Base-by-base conservation (phyloP, 2,797 vertebrate genomes). In the Propithecus perrieri region DNA sequence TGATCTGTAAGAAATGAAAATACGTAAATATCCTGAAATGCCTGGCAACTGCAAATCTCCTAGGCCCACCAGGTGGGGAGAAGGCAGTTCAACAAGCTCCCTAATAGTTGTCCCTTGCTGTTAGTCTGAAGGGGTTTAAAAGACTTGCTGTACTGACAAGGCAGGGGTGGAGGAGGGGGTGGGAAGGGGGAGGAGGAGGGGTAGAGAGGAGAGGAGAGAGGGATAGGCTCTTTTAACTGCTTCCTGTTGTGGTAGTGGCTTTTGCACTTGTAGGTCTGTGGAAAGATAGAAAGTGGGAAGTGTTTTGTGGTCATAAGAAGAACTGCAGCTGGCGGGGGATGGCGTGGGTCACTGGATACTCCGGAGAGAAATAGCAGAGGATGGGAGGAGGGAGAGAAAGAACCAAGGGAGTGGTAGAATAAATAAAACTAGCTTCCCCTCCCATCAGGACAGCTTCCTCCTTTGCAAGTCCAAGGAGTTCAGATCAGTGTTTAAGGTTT, bases 271-370 rank as follows among this genome's bases (percentile, higher is more conserved):
- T 48, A 57, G 78, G 69, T 89, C 86, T 89, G 75, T 28, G 86
- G 75, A 87, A 96, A 88, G 84, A 80, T 87, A 86, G 76, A 61
- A 80, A 87, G 74, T 85, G 50, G 88, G 83, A 96, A 94, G 85
- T 83, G 71, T 33, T 48, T 46, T 72, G 71, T 92, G 85, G 83
- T 67, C 61, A 38, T 33, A 35, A 43, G 91, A 89, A 89, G 85
- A 57, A 26, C 30, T 53, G 43, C 76, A 79, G 84, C 84, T 71
- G 92, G 33, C 15, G n/a, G 89, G 50, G 69, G 76, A 26, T 78
- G 67, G 61, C 1, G 17, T 57, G 59, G 61, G 88, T 41, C 0
- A 20, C 6, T 10, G 65, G 88, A 65, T 50, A 24, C 79, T 41
- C 67, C 50, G 7, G 17, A 88, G 74, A 76, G 53, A 89, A 74